These are phyloP conservation scores for Cephalopholis sonnerati DNA, from an alignment of 2,113 vertebrate species.

Conservation along the genomic window DNA sequence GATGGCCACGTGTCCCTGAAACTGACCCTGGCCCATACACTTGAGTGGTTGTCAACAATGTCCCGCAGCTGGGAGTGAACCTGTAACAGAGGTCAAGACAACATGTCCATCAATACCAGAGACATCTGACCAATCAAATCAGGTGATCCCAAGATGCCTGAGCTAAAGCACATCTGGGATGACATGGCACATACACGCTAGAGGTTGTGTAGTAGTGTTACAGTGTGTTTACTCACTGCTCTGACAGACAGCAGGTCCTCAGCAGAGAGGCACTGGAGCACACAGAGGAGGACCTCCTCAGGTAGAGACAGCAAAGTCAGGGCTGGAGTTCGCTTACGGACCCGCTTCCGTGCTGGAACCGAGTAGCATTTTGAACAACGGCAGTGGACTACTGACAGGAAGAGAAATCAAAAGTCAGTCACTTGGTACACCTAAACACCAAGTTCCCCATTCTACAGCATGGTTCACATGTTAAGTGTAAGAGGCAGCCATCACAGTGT, in stretches of 20 bases:
- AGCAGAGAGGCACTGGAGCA: conserved; percentile 93
- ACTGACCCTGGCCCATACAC: conserved; percentile 93
- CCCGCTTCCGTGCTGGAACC: conserved; percentile 87
- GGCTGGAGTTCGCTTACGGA: conserved; percentile 87
- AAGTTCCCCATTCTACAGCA: neutral
- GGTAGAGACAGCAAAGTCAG: conserved; percentile 91
- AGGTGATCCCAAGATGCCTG: conserved; percentile 23
- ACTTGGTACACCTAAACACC: neutral
- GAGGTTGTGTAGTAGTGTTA: conserved; percentile 18
- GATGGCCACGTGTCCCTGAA: conserved; percentile 96
- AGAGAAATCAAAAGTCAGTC: neutral
- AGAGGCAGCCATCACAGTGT: neutral
- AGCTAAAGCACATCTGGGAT: neutral
- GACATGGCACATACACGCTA: neutral
- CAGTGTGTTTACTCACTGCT: conserved; percentile 88
- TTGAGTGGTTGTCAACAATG: conserved; percentile 93
- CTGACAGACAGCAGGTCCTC: conserved; percentile 93
- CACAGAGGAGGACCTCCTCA: conserved; percentile 92
- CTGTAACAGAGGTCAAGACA: conserved; percentile 72
- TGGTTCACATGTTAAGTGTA: neutral
- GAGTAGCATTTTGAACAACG: conserved; percentile 94
- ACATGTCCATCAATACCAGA: neutral
- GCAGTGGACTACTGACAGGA: conserved; percentile 88
- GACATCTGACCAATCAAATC: neutral
- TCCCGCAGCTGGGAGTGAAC: conserved; percentile 93